Evolutionary conservation across 2,888 invertebrate genomes (phyloP).

Genomic region (Monochamus alternatus): DNA sequence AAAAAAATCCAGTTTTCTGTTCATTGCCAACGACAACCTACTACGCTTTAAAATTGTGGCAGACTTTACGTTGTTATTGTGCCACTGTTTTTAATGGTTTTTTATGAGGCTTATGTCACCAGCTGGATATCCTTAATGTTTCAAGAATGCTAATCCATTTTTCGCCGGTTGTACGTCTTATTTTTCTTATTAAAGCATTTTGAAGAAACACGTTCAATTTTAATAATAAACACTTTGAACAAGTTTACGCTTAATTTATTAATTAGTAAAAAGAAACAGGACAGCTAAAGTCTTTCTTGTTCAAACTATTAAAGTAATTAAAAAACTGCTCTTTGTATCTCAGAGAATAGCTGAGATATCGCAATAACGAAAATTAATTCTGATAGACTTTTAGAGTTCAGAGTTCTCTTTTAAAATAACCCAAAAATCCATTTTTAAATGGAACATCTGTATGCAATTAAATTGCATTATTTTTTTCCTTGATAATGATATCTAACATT

Average conservation of each 20-base stretch:
- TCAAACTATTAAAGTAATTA: slow-evolving; percentile 26
- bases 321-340: too few relatives aligned
- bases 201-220: slow-evolving; percentile 37
- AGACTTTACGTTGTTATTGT: slow-evolving; percentile 46
- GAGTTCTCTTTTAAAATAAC: too few relatives aligned
- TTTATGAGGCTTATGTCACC: slow-evolving; percentile 34
- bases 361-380: too few relatives aligned
- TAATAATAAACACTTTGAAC: slow-evolving; percentile 14
- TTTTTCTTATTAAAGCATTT: slow-evolving; percentile 21
- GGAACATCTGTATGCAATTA: too few relatives aligned
- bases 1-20: slow-evolving; percentile 48
- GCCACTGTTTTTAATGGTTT: slow-evolving; percentile 40
- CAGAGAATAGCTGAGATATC: too few relatives aligned
- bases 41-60: slow-evolving; percentile 43
- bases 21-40: slow-evolving; percentile 48
- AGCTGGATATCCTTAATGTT: slow-evolving; percentile 28
- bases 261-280: slow-evolving; percentile 30
- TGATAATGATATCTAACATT: too few relatives aligned
- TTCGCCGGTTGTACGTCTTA: slow-evolving; percentile 26
- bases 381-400: too few relatives aligned
- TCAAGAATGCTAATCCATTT: slow-evolving; percentile 38
- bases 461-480: too few relatives aligned
- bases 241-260: slow-evolving; percentile 27
- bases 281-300: slow-evolving; percentile 8
- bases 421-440: too few relatives aligned